These are phyloP conservation scores for Drosophila rellima DNA, from an alignment of 2,888 invertebrate genomes.

Conservation along the genomic window DNA sequence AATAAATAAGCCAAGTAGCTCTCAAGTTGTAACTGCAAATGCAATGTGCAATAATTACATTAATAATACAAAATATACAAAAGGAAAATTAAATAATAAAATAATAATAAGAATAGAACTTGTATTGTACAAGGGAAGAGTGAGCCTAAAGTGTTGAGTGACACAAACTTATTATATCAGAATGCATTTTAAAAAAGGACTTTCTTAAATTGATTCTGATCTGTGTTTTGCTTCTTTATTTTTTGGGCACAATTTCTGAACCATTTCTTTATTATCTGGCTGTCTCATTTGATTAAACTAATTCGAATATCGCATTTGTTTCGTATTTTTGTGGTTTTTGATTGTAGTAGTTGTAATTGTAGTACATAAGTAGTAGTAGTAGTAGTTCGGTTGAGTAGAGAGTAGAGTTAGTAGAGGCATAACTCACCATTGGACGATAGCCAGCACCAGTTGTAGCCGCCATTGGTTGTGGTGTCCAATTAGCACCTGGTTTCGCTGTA, in stretches of 20 bases:
- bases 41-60: slow-evolving; percentile 48
- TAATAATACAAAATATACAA: slow-evolving; percentile 24
- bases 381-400: slow-evolving; percentile 64
- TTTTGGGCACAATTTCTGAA: slow-evolving; percentile 48
- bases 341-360: slow-evolving; percentile 34
- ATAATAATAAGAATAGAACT: slow-evolving; percentile 23
- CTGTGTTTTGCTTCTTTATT: slow-evolving; percentile 12
- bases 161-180: slow-evolving; percentile 47
- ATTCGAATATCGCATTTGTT: slow-evolving; percentile 28
- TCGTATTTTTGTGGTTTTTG: slow-evolving; percentile 18
- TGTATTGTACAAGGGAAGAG: slow-evolving; percentile 47
- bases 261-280: slow-evolving; percentile 25
- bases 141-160: slow-evolving; percentile 61
- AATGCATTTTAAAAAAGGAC: slow-evolving; percentile 4
- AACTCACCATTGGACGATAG: slow-evolving; percentile 94
- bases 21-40: slow-evolving; percentile 45
- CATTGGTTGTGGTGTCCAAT: slow-evolving; percentile 96
- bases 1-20: slow-evolving; percentile 56
- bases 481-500: slow-evolving; percentile 91
- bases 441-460: slow-evolving; percentile 95
- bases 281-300: slow-evolving; percentile 29
- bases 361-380: slow-evolving; percentile 43
- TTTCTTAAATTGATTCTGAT: slow-evolving; percentile 1
- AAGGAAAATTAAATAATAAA: slow-evolving; percentile 16
- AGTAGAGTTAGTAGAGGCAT: slow-evolving; percentile 69